phyloP scores from a whole-genome alignment of 2,113 vertebrate species.

The Sturnira hondurensis region DNA sequence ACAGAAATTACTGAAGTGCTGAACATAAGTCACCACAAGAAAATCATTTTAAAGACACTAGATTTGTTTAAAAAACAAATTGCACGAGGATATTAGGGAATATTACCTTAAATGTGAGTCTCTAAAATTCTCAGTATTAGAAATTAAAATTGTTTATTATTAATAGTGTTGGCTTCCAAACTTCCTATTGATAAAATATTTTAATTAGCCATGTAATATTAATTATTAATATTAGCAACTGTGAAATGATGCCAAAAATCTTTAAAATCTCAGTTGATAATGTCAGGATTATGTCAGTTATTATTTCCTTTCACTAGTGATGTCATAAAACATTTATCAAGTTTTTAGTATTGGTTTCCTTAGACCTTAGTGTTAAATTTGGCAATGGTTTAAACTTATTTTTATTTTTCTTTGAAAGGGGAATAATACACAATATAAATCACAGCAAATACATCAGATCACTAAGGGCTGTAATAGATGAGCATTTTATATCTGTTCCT shows the following conservation, averaged over 20 bases:
- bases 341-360: not conserved
- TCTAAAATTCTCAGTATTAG: conserved; percentile 5
- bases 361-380: not conserved
- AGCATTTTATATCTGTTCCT: conserved; percentile 13
- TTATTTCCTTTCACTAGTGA: conserved; percentile 11
- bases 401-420: not conserved
- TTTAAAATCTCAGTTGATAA: not conserved
- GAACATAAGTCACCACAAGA: not conserved
- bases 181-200: not conserved
- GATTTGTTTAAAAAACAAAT: not conserved
- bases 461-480: not conserved
- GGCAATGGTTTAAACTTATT: not conserved
- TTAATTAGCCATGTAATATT: not conserved
- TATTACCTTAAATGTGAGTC: not conserved
- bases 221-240: not conserved
- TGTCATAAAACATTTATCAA: conserved; percentile 27
- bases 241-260: not conserved
- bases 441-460: not conserved
- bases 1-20: not conserved
- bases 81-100: not conserved
- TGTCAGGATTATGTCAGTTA: not conserved
- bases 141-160: not conserved
- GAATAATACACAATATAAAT: conserved; percentile 15
- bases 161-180: not conserved
- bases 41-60: not conserved